Evolutionary conservation across 2,113 vertebrate species (phyloP), one percentile per base, ranked within the genome.

Genomic region (Polypterus bichir): DNA sequence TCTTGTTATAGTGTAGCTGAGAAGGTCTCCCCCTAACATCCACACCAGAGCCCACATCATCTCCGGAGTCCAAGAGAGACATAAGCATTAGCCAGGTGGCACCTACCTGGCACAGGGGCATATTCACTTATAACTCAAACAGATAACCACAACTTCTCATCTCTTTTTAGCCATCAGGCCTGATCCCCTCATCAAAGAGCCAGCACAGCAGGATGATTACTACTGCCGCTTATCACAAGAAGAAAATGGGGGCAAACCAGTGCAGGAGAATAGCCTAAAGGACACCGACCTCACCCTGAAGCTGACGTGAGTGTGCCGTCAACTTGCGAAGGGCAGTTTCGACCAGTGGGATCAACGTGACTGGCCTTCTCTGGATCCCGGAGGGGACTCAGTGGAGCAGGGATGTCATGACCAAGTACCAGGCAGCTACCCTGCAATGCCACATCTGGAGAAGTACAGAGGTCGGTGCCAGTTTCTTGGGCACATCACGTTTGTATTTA

Each of bases 141-240:
- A 27, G 27, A 27, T 27, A 27, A 27, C 27, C 27, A 2, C 27
- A 2, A 27, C 27, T 27, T 27, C 27, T 27, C 27, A 27, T 27
- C 27, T 27, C 27, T 9, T 48, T 61, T 7, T 10, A 5, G 3
- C 8, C 46, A 7, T 27, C 48, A 51, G 4, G 10, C 44, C 4
- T 10, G 3, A 54, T 3, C 5, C 4, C 6, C 9, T 51, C 6
- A 7, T 51, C 6, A 51, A 51, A 51, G 49, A 51, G 9, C 6
- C 6, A 51, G 6, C 6, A 6, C 49, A 48, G 1, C 7, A 78
- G 7, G 86, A 86, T 0, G 46, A 71, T 6, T 62, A 44, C 63
- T 85, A 83, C 72, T 86, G 75, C 68, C 85, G 73, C n/a, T 81
- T 82, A 65, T 85, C 83, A 0, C 81, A 88, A 59, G 86, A 87